Base-by-base conservation (phyloP, 2,888 invertebrate species). In the Leptinotarsa rubiginosa region DNA sequence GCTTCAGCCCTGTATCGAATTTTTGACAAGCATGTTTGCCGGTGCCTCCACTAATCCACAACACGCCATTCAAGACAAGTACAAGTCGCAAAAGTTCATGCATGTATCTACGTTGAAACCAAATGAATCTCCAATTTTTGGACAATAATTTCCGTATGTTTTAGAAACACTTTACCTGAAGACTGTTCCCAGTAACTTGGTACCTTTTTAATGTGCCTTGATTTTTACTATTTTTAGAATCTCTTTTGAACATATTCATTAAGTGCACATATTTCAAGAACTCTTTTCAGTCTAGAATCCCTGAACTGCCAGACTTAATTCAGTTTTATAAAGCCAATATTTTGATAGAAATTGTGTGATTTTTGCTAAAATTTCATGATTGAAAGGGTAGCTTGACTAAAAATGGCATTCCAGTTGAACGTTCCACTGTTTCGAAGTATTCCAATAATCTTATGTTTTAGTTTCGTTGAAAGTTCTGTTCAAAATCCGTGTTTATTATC, bases 41-140 rank as follows among this genome's bases (percentile, higher is more conserved):
- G 20, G 54, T 4, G 79, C 79, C 22, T 74, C 75, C 15, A 77
- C 74, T 18, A 70, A 74, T 81, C 91, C 92, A 54, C 96, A 97
- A 85, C 95, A 95, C 86, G 96, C 97, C 66, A 94, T 97, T 79
- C 92, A 93, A 79, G 97, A 97, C 85, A 98, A 97, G 89, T 98
- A 96, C 89, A 95, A 93, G 87, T 89, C 88, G 80, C 91, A 90
- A 86, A 94, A 94, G 92, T 94, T 83, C 76, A 79, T 86, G 74
- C 85, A 86, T 70, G 87, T 88, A 0, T 84, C 87, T 0, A 78
- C 80, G 47, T 68, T 83, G 47, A 62, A 75, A 31, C 82, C 83
- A 7, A 80, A 75, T 1, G 76, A 74, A 52, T 65, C 70, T 50
- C 77, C 77, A 47, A 81, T 83, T 12, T 56, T 56, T 52, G 52